Conservation (phyloP, 2,797 vertebrate species). For the Trichosurus vulpecula region DNA sequence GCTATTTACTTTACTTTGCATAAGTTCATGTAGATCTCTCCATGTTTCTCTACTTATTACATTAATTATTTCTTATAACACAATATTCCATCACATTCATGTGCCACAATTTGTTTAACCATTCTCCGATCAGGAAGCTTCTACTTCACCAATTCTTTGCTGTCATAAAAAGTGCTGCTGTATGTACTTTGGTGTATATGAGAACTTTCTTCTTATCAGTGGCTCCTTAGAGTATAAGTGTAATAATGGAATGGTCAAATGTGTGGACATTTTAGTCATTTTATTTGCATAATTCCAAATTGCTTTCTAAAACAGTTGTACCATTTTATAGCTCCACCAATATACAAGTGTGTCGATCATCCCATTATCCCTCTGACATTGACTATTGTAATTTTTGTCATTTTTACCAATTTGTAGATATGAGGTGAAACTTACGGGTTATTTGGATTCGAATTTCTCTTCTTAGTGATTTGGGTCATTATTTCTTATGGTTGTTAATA, state of each 20-base stretch:
- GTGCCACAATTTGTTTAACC: background rate
- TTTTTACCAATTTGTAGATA: background rate
- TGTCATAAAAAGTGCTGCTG: background rate
- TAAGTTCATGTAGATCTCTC: background rate
- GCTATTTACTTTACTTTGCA: background rate
- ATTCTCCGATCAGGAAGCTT: background rate
- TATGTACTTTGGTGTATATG: background rate
- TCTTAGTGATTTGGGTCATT: background rate
- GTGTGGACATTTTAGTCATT: background rate
- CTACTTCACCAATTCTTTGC: background rate
- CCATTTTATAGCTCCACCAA: background rate
- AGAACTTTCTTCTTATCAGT: background rate
- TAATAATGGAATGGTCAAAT: background rate
- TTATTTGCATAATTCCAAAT: background rate
- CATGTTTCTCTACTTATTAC: background rate
- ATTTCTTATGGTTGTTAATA: background rate
- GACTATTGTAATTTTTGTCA: background rate
- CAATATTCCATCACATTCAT: background rate
- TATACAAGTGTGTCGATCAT: background rate
- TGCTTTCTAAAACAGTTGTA: background rate
- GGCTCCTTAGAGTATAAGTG: background rate
- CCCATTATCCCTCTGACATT: background rate
- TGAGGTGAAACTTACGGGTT: background rate
- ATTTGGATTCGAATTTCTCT: background rate
- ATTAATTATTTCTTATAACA: background rate